These are phyloP conservation scores for Clistopyga incitator DNA, from an alignment of 2,888 invertebrate genomes.

Conservation along the genomic window DNA sequence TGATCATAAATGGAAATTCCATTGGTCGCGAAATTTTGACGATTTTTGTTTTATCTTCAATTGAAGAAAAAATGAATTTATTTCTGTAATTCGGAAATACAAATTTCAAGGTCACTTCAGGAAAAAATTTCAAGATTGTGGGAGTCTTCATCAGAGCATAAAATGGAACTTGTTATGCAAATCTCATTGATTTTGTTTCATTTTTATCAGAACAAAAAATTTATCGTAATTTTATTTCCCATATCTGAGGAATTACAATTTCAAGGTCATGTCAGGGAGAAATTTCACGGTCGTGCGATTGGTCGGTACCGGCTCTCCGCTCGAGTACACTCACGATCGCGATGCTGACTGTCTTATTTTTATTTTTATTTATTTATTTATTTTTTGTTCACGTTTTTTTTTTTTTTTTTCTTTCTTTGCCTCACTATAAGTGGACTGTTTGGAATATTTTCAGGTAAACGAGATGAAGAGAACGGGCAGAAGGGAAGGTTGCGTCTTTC, in stretches of 20 bases:
- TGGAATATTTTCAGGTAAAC: slow-evolving; percentile 42
- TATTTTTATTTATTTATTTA: background rate
- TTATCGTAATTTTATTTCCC: background rate
- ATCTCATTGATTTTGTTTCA: too few species aligned
- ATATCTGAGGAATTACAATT: slow-evolving; percentile 43
- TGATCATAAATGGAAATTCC: too few species aligned
- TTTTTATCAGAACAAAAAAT: too few species aligned
- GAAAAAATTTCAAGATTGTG: background rate
- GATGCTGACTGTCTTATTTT: background rate
- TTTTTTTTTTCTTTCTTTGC: slow-evolving; percentile 4
- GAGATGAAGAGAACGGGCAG: slow-evolving; percentile 3
- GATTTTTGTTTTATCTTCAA: slow-evolving; percentile 16
- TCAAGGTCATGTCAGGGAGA: slow-evolving; percentile 58
- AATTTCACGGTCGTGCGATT: slow-evolving; percentile 58
- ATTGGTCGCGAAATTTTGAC: too few species aligned
- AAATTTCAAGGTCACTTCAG: slow-evolving; percentile 59
- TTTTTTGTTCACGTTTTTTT: background rate
- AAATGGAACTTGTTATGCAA: too few species aligned
- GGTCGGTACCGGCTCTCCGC: slow-evolving; percentile 51
- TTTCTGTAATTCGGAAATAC: slow-evolving; percentile 8
- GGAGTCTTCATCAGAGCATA: too few species aligned
- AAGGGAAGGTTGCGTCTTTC: slow-evolving; percentile 11
- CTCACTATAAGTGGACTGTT: slow-evolving; percentile 32
- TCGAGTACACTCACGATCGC: slow-evolving; percentile 48
- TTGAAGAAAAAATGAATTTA: too few species aligned